Evolutionary conservation across 2,797 vertebrate species (phyloP), one percentile per base, ranked within the genome.

Genomic region (Pelobates cultripes): DNA sequence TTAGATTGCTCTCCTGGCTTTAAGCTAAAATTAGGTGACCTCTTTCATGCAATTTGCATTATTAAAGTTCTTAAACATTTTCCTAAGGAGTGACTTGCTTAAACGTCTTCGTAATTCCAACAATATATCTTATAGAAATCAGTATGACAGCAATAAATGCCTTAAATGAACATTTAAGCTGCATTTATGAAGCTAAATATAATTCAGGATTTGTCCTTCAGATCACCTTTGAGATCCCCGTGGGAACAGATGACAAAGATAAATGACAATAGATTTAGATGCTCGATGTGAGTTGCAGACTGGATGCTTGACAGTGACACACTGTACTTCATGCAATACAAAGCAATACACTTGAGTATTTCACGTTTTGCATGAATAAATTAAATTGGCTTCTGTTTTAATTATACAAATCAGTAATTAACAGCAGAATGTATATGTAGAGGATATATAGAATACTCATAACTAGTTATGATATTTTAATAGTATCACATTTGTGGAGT

Each of bases 11-110:
- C 75, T 73, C 14, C 47, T 66, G 69, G 43, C 47, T 71, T 77
- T 64, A 67, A 73, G 61, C 75, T 83, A 75, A 83, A 78, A 75
- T 74, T 74, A 79, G 72, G 57, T 70, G 70, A 78, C 76, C 81
- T 74, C 43, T 60, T 86, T 84, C 64, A 67, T 75, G 75, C 66
- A 1, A 69, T 61, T 78, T 71, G 6, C 69, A 42, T 61, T 3
- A 28, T 47, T 55, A 43, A 87, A 60, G 7, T 67, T n/a, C 47
- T 60, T 60, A 2, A 28, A 1, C 47, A 55, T 51, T 44, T 68
- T 42, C 14, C 47, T 15, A 10, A 68, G 17, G 5, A 51, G 66
- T 2, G 8, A 3, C 43, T 85, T 14, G n/a, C n/a, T 17, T 28
- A 64, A 64, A 40, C 61, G 28, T 8, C 7, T 64, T 7, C 28